Evolutionary conservation across 2,113 vertebrate species (phyloP).

Genomic region (Bubalus kerabau): DNA sequence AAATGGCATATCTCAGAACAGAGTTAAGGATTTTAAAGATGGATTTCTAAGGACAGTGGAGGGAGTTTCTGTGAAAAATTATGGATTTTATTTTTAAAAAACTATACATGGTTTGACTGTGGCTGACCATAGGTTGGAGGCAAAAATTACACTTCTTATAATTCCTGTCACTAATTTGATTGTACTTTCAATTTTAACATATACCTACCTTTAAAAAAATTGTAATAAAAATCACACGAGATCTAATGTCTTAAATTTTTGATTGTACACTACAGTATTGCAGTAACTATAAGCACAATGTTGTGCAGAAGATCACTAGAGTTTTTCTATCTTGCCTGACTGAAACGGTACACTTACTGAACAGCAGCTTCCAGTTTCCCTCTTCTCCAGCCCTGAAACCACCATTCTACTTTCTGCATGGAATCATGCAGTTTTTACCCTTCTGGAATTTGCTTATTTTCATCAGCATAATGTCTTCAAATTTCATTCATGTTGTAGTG

Average conservation of each 20-base stretch:
- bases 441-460: not conserved
- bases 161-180: not conserved
- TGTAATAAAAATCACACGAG: not conserved
- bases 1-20: constrained; percentile 1
- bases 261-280: not conserved
- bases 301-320: not conserved
- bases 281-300: not conserved
- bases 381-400: not conserved
- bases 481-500: not conserved
- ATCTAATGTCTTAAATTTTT: not conserved
- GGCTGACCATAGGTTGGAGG: not conserved
- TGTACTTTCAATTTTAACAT: constrained; percentile 6
- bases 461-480: not conserved
- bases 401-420: not conserved
- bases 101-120: not conserved
- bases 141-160: constrained; percentile 5
- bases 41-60: not conserved
- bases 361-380: not conserved
- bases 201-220: not conserved
- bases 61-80: not conserved
- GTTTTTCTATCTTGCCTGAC: not conserved
- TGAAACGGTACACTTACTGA: not conserved
- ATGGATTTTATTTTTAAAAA: not conserved
- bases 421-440: not conserved
- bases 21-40: constrained; percentile 4